Percentiles rank a stretch among this genome's conserved stretches.
Evolutionary conservation across 2,797 vertebrate species (phyloP).

Genomic region (Glyptemys insculpta): DNA sequence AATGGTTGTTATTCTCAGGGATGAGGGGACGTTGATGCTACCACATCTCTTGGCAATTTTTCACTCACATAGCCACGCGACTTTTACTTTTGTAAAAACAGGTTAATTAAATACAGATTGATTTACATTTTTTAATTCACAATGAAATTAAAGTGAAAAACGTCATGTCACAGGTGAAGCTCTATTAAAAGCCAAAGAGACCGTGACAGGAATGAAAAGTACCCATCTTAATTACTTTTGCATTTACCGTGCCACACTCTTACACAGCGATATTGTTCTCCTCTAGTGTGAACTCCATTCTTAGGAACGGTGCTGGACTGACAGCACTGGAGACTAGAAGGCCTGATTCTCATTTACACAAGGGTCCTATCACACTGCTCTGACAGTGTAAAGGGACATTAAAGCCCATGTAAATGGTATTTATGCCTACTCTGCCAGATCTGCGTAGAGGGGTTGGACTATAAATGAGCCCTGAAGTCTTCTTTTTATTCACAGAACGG

Average conservation of each 20-base stretch:
- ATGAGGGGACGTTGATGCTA: not conserved
- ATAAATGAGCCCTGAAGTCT: not conserved
- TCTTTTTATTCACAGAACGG: not conserved
- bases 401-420: not conserved
- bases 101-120: not conserved
- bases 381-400: not conserved
- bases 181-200: conserved; percentile 9
- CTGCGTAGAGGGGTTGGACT: not conserved
- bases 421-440: not conserved
- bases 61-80: not conserved
- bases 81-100: conserved; percentile 2
- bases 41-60: not conserved
- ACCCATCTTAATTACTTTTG: conserved; percentile 11
- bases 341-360: not conserved
- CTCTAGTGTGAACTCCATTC: not conserved
- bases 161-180: conserved; percentile 3
- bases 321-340: not conserved
- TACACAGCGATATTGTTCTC: not conserved
- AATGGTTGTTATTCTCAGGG: not conserved
- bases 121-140: conserved; percentile 18
- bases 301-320: not conserved
- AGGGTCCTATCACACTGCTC: not conserved
- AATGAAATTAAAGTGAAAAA: not conserved
- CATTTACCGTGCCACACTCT: not conserved
- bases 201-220: conserved; percentile 10